phyloP scores from a whole-genome alignment of 2,888 invertebrate genomes.

The Pandemis heparana region DNA sequence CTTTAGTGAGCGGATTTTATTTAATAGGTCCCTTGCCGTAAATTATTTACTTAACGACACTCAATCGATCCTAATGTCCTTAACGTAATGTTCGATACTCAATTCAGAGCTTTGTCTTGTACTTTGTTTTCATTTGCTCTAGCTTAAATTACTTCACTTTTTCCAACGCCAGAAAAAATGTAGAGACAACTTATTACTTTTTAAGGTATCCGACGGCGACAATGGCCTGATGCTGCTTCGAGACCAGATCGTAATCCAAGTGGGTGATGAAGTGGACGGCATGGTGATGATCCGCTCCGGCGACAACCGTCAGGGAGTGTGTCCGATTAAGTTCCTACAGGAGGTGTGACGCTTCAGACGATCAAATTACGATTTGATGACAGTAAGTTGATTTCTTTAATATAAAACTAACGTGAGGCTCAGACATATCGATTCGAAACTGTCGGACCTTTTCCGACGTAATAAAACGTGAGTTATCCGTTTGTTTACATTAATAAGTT shows the following conservation, averaged over 20 bases:
- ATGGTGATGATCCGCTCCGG: conserved; percentile 97
- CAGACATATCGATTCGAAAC: too few relatives aligned
- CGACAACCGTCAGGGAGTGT: conserved; percentile 96
- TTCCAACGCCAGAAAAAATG: not conserved
- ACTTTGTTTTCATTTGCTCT: too few relatives aligned
- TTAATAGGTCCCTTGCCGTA: too few relatives aligned
- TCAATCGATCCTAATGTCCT: too few relatives aligned
- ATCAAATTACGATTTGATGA: conserved; percentile 72
- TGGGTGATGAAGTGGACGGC: conserved; percentile 96
- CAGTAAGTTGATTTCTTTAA: conserved; percentile 56
- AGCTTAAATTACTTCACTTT: not conserved
- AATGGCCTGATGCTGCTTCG: conserved; percentile 92
- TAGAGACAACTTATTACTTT: not conserved
- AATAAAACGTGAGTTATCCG: too few relatives aligned
- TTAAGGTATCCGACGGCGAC: conserved; percentile 94
- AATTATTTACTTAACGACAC: too few relatives aligned
- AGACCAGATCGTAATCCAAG: conserved; percentile 97
- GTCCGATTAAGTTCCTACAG: conserved; percentile 97
- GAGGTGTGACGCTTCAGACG: conserved; percentile 93
- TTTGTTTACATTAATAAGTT: too few relatives aligned
- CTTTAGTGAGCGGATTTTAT: too few relatives aligned
- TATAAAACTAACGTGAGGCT: too few relatives aligned
- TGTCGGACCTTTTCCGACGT: too few relatives aligned
- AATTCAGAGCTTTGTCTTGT: too few relatives aligned
- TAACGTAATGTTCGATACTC: too few relatives aligned